Evolutionary conservation across 92 coral and sea anemone species (phyloP), one percentile per base, ranked within the genome.

Genomic region (Porites divaricata): DNA sequence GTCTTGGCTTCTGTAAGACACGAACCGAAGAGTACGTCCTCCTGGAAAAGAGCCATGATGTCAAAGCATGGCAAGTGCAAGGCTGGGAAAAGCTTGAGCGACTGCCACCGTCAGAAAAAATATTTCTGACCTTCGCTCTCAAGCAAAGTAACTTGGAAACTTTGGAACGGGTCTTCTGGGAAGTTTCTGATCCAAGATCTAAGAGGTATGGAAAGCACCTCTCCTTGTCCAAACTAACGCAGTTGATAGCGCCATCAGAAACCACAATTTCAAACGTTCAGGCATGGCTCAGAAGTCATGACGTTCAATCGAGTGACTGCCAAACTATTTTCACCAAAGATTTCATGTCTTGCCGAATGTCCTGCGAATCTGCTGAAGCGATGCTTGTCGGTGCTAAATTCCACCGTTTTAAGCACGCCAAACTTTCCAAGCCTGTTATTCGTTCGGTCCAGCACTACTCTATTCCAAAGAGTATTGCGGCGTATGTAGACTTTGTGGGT

Each of bases 401-500:
- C 78, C 77, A 85, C 79, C 89, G 93, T 58, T 97, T 97, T 81
- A 75, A 83, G 28, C 99, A 97, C 48, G 67, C 82, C 9, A 85
- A 83, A 64, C 90, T 90, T 6, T 63, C 79, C 19, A 85, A 35
- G 25, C 93, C 98, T 2, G 92, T 93, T 21, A 78, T 97, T 6
- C 87, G 99, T 59, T 97, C 99, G 10, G 70, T 61, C 76, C 66
- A 81, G 23, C 97, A 65, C 20, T 97, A 97, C 49, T 89, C 94
- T 70, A 95, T 97, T 14, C 97, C 99, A 8, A 53, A 25, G 64
- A 79, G 80, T 17, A 80, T 97, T 16, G 98, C 93, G 9, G 87
- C 74, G 20, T 93, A 95, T 68, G 35, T 97, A 45, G 99, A 97
- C 81, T 97, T 97, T 86, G 98, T 97, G 58, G 99, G 99, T 8